Evolutionary conservation across 2,113 vertebrate genomes (phyloP).

Genomic region (Bos javanicus): DNA sequence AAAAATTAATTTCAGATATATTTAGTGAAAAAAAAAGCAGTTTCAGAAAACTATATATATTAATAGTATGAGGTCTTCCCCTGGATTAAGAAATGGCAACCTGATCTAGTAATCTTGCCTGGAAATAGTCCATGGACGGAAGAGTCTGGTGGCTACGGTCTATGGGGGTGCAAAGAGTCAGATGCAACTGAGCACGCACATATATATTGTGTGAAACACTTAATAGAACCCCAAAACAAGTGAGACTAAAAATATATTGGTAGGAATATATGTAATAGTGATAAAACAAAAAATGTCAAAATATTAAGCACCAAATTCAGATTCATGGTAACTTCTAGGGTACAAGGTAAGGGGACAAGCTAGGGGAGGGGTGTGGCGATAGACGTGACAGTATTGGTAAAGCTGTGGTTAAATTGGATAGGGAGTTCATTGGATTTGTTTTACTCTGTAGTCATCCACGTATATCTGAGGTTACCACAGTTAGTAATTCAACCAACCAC

Average conservation of each 20-base stretch:
- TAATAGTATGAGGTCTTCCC: not conserved
- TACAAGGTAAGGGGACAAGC: not conserved
- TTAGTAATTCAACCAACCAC: not conserved
- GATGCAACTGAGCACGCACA: not conserved
- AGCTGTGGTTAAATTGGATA: not conserved
- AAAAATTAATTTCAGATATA: not conserved
- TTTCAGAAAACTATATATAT: not conserved
- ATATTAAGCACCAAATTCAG: not conserved
- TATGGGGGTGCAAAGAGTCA: not conserved
- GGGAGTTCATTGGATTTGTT: not conserved
- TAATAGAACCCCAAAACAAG: not conserved
- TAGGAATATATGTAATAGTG: not conserved
- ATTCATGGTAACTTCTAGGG: not conserved
- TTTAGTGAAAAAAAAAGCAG: not conserved
- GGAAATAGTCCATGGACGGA: not conserved
- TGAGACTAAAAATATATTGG: not conserved
- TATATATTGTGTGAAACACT: not conserved
- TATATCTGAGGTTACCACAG: not conserved
- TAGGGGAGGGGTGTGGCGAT: too few relatives aligned
- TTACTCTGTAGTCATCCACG: not conserved
- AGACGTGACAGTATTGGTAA: not conserved
- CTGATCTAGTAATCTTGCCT: not conserved
- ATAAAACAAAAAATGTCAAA: not conserved
- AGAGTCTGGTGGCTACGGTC: not conserved
- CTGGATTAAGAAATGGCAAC: not conserved